Conservation (phyloP, 2,888 invertebrate species). For the Athetis lepigone region DNA sequence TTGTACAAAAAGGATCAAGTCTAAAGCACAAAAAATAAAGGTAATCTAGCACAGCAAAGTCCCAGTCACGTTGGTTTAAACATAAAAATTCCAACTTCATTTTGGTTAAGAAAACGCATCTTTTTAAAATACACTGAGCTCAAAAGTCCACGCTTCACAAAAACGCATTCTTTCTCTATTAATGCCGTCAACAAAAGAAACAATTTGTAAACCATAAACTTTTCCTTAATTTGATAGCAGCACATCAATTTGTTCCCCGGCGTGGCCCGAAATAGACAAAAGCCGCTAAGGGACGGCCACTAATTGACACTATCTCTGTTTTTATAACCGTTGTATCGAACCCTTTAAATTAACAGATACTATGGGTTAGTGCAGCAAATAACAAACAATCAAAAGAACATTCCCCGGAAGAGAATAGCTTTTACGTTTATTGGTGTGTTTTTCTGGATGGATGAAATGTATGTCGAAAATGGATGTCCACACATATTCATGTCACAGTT, state of each 20-base stretch:
- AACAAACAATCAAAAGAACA: constrained; percentile 76
- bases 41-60: neutral
- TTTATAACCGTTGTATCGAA: constrained; percentile 79
- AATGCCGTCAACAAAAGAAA: constrained; percentile 64
- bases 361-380: constrained; percentile 70
- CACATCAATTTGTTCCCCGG: constrained; percentile 75
- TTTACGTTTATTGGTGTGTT: constrained; percentile 59
- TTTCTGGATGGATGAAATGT: constrained; percentile 2
- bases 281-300: constrained; percentile 67
- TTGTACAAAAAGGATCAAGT: constrained; percentile 4
- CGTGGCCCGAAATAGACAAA: constrained; percentile 73
- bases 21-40: neutral
- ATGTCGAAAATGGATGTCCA: no score
- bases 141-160: constrained; percentile 12
- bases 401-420: constrained; percentile 63
- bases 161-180: constrained; percentile 44
- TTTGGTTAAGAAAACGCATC: constrained; percentile 20
- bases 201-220: constrained; percentile 75
- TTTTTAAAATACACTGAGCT: constrained; percentile 26
- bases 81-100: constrained; percentile 14
- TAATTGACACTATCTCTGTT: constrained; percentile 84
- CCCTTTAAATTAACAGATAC: constrained; percentile 83
- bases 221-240: constrained; percentile 74
- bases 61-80: neutral
- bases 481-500: no score